These are phyloP conservation scores for Rousettus madagascariensis DNA, from an alignment of 2,797 vertebrate species.

Conservation along the genomic window DNA sequence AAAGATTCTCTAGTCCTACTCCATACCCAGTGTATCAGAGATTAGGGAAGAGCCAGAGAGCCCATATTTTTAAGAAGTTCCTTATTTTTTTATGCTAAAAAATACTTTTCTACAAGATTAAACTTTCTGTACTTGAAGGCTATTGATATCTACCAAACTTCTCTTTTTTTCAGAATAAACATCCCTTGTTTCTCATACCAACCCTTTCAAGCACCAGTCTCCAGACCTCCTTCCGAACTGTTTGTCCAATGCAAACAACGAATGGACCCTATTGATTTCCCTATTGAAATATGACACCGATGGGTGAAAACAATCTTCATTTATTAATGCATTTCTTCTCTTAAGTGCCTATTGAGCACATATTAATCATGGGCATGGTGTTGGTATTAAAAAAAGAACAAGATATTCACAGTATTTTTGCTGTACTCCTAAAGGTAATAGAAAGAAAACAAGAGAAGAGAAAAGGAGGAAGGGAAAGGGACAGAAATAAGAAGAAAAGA, in stretches of 20 bases:
- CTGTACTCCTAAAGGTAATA: background rate
- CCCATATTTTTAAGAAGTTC: conserved; percentile 13
- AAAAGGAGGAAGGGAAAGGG: background rate
- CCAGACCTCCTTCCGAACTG: background rate
- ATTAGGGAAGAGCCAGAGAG: background rate
- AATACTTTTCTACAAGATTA: conserved; percentile 17
- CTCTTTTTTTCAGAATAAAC: conserved; percentile 30
- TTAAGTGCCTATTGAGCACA: background rate
- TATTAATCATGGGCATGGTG: background rate
- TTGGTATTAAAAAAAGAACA: background rate
- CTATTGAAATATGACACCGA: background rate
- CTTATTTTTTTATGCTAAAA: background rate
- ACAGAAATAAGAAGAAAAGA: background rate
- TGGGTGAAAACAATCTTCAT: background rate
- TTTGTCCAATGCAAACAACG: background rate
- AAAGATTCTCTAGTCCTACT: background rate
- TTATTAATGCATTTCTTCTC: background rate
- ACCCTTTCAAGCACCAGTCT: background rate
- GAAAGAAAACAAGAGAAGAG: background rate
- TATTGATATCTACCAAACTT: conserved; percentile 23
- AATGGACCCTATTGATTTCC: background rate
- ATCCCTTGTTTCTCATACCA: background rate
- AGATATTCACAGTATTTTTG: background rate
- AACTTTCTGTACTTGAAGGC: conserved; percentile 13
- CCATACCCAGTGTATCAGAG: background rate